These are phyloP conservation scores for Halcyon badia DNA, from an alignment of 2,797 vertebrate species.

Conservation along the genomic window DNA sequence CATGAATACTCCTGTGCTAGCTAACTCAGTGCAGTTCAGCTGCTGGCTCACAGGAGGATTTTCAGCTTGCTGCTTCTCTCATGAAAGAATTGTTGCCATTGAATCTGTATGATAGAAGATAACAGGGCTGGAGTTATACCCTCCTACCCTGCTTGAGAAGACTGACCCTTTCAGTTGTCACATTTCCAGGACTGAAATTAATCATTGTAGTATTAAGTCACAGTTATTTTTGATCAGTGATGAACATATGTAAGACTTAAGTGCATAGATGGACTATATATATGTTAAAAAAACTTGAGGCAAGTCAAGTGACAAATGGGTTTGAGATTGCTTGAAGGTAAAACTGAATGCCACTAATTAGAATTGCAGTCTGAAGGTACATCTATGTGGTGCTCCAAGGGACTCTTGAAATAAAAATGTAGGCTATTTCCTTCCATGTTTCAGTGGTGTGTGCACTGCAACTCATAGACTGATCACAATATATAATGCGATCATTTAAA, in stretches of 20 bases:
- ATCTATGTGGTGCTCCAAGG: neutral
- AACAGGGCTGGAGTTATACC: neutral
- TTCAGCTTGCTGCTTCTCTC: neutral
- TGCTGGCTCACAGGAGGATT: neutral
- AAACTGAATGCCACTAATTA: neutral
- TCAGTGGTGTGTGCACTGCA: neutral
- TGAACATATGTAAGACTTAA: neutral
- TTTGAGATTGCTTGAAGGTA: slow-evolving; percentile 13
- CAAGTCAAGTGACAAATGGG: slow-evolving; percentile 7
- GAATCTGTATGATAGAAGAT: neutral
- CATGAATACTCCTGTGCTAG: neutral
- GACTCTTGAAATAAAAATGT: neutral
- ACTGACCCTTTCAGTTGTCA: neutral
- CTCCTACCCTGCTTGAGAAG: neutral
- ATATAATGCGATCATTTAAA: neutral
- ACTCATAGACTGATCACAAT: neutral
- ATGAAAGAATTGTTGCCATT: neutral
- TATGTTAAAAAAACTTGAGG: neutral
- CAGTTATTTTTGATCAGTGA: slow-evolving; percentile 33
- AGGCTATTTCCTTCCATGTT: neutral
- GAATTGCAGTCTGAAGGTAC: slow-evolving; percentile 18
- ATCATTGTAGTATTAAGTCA: slow-evolving; percentile 10
- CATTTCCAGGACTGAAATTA: slow-evolving; percentile 41
- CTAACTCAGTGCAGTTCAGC: neutral
- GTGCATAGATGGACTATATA: neutral